Conservation (phyloP, 2,113 vertebrate genomes). For the Corynorhinus townsendii region DNA sequence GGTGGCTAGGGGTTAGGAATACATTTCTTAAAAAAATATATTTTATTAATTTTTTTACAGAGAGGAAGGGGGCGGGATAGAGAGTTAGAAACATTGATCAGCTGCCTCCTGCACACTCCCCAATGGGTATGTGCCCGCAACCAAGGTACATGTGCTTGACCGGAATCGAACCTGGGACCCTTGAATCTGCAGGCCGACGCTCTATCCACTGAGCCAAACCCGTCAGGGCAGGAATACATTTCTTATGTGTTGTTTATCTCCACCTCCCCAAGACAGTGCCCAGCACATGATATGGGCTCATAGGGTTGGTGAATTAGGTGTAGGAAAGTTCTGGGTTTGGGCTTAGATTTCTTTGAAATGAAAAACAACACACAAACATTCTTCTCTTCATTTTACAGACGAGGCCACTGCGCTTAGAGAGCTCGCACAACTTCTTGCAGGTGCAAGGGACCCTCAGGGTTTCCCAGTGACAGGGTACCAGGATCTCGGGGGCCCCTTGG, state of each 20-base stretch:
- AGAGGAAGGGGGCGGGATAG: too few relatives aligned
- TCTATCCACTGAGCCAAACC: too few relatives aligned
- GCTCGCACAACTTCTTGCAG: background rate
- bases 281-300: background rate
- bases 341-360: background rate
- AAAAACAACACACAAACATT: background rate
- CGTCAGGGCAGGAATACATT: background rate
- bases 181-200: too few relatives aligned
- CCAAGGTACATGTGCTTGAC: too few relatives aligned
- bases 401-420: background rate
- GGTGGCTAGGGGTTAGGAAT: background rate
- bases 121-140: too few relatives aligned
- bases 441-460: background rate
- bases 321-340: background rate
- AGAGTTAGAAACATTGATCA: too few relatives aligned
- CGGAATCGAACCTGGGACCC: too few relatives aligned
- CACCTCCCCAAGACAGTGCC: background rate
- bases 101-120: too few relatives aligned
- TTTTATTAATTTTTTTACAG: too few relatives aligned
- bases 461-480: background rate
- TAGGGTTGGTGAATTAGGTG: background rate
- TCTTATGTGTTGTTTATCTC: background rate
- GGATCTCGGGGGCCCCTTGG: background rate
- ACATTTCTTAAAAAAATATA: background rate
- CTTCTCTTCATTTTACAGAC: background rate